Conservation (phyloP, 2,888 invertebrate species). For the Antheraea assamensis region DNA sequence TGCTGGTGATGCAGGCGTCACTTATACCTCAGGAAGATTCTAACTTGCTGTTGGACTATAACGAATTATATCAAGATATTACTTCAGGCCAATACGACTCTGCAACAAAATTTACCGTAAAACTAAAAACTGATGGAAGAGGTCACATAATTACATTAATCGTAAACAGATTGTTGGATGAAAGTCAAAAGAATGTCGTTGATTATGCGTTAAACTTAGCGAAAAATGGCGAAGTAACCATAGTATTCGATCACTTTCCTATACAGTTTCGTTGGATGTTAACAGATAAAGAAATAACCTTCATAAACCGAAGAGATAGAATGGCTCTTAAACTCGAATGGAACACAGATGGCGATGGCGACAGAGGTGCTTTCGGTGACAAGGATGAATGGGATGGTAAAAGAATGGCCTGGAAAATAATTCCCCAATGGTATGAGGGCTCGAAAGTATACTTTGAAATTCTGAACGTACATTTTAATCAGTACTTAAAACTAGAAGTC, state of each 20-base stretch:
- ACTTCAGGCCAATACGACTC: constrained; percentile 4
- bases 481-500: constrained; percentile 19
- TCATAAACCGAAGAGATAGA: constrained; percentile 12
- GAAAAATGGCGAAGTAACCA: too few species aligned
- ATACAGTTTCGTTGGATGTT: constrained; percentile 9
- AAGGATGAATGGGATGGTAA: background rate
- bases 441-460: constrained; percentile 14
- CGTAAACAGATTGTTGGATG: background rate
- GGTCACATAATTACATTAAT: background rate
- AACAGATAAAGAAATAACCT: background rate
- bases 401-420: constrained; percentile 18
- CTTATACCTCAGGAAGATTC: too few species aligned
- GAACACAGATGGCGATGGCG: background rate
- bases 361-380: constrained; percentile 17
- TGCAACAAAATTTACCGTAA: background rate
- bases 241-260: too few species aligned
- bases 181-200: constrained; percentile 6
- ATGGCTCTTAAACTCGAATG: constrained; percentile 17
- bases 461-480: constrained; percentile 2
- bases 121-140: constrained; percentile 6
- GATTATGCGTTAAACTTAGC: background rate
- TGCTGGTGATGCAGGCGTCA: too few species aligned
- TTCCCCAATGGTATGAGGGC: constrained; percentile 6
- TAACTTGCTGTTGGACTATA: background rate
- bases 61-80: constrained; percentile 10